A percentile compares a stretch with the other conserved stretches of the same genome.
Evolutionary conservation across 2,113 vertebrate species (phyloP).

Genomic region (Montifringilla adamsi): DNA sequence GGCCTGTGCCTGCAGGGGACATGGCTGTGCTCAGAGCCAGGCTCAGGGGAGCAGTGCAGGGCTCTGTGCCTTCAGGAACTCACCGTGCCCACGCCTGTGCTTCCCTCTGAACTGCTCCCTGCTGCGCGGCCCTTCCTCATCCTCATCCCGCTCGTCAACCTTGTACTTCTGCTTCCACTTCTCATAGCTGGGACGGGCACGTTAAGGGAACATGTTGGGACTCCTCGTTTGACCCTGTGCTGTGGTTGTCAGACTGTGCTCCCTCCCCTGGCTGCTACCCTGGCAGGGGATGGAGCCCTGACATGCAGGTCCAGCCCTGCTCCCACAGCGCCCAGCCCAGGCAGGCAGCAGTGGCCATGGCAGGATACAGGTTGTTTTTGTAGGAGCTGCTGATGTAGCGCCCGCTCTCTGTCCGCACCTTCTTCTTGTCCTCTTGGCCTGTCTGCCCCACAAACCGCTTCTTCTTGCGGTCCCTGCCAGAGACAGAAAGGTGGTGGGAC

Average conservation of each 20-base stretch:
- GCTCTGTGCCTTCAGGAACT: background rate
- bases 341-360: background rate
- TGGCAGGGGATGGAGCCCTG: background rate
- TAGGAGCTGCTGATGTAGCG: conserved; percentile 79
- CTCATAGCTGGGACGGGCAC: conserved; percentile 76
- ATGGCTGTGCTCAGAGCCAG: background rate
- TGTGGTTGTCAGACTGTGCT: background rate
- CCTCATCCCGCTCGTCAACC: conserved; percentile 80
- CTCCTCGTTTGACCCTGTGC: no score
- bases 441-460: conserved; percentile 89
- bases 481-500: background rate
- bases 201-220: conserved; percentile 53
- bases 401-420: conserved; percentile 85
- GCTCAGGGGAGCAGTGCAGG: rapidly evolving
- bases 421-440: conserved; percentile 88
- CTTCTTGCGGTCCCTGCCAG: conserved; percentile 89
- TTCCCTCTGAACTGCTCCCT: conserved; percentile 29
- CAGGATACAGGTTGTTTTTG: conserved; percentile 94
- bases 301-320: rapidly evolving
- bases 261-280: background rate
- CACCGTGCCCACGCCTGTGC: conserved; percentile 33
- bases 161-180: conserved; percentile 97
- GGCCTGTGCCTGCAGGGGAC: background rate
- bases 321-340: rapidly evolving
- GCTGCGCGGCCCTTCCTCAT: conserved; percentile 1